Evolutionary conservation across 2,797 vertebrate species (phyloP), one percentile per base, ranked within the genome.

Genomic region (Miichthys miiuy): DNA sequence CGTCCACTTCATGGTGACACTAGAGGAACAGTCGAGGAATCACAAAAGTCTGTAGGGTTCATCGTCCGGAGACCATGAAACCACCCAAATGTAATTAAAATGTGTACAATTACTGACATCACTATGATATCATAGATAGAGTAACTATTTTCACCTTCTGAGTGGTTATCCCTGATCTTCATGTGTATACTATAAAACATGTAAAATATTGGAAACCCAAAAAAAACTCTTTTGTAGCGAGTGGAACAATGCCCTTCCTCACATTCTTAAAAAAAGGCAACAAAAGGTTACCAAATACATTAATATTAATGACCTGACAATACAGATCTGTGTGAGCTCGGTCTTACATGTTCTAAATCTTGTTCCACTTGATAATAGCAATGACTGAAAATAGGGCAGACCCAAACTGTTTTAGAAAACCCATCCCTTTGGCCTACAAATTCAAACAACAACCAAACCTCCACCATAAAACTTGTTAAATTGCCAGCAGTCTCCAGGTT

Each of bases 401-500:
- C 2, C n/a, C 44, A 68, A 72, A 56, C 64, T 48, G 27, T 27
- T 65, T 44, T 4, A 30, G 20, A 41, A 23, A 55, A 56, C 21
- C 20, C 30, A 23, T 76, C 21, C 16, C 2, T 38, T 38, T 41
- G 7, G 46, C 47, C 84, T 79, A 23, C 72, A 80, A 75, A 66
- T 7, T 25, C 4, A 34, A 54, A 75, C 8, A 70, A 62, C 34
- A 71, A 56, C 18, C 47, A 50, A 75, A 69, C 20, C 68, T 61
- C 38, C 41, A 58, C 71, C 50, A 67, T 18, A 8, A 46, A 82
- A 41, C 17, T 41, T 38, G 68, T 42, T 63, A 68, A 41, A 56
- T 10, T 34, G 46, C 30, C n/a, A 27, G 25, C 18, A 42, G 50
- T 67, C 68, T 70, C 41, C 60, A 57, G 77, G 79, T 72, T 83